phyloP scores from a whole-genome alignment of 2,113 vertebrate genomes.

The Lagenorhynchus albirostris region DNA sequence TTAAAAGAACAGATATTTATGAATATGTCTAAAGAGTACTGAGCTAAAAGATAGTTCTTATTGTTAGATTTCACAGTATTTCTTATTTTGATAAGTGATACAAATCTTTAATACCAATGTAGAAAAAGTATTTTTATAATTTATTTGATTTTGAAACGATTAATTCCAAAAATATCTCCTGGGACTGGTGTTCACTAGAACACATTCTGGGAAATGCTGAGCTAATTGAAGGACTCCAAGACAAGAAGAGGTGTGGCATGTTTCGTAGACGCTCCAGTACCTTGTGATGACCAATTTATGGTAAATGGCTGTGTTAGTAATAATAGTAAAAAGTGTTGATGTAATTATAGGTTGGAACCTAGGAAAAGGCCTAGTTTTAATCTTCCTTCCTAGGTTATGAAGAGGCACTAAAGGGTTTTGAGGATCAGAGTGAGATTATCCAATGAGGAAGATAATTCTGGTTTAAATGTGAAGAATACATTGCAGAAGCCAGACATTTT shows the following conservation, averaged over 20 bases:
- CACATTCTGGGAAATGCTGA: not conserved
- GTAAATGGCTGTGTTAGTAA: not conserved
- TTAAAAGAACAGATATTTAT: not conserved
- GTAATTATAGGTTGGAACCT: not conserved
- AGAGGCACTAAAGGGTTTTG: not conserved
- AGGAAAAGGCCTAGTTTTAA: slow-evolving; percentile 2
- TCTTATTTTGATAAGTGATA: slow-evolving; percentile 6
- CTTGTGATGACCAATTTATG: not conserved
- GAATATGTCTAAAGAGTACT: not conserved
- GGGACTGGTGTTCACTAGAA: not conserved
- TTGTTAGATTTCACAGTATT: not conserved
- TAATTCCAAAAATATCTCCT: not conserved
- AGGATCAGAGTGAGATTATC: not conserved
- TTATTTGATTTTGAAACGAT: slow-evolving; percentile 28
- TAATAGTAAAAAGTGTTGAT: not conserved
- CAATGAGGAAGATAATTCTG: not conserved
- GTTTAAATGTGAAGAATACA: not conserved
- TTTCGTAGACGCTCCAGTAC: not conserved
- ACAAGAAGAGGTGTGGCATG: not conserved
- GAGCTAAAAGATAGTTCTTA: not conserved
- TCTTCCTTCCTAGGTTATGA: not conserved
- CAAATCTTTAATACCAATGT: not conserved
- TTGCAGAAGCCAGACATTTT: not conserved
- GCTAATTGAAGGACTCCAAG: not conserved
- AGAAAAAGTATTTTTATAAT: not conserved